Evolutionary conservation across 1,140 invertebrate genomes (phyloP), one percentile per base, ranked within the genome.

Genomic region (Streblospio benedicti): DNA sequence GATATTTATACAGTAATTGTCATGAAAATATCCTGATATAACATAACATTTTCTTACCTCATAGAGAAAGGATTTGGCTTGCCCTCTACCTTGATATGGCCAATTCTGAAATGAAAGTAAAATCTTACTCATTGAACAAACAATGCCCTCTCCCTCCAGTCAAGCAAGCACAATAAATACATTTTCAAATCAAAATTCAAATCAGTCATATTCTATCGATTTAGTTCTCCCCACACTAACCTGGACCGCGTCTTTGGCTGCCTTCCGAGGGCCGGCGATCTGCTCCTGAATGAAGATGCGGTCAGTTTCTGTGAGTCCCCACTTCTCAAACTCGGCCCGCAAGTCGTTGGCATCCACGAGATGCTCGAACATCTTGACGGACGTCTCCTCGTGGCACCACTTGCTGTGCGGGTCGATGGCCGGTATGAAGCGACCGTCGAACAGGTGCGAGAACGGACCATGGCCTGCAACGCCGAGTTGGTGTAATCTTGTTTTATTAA

Each of bases 381-480:
- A 81, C 6, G 67, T 67, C 20, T 74, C 55, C 71, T 83, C 81
- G 72, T 83, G 81, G 80, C 82, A 44, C 32, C 78, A 80, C 5
- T 64, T 52, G 2, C 41, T 28, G 20, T 28, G 56, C 49, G 64
- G 66, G 23, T 53, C 38, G 50, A 65, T 59, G 59, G 43, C 51
- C 35, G 23, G 38, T 12, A 60, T 54, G 47, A 54, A 68, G 16
- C 55, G 33, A 38, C 32, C 41, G 32, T 86, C 85, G 81, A 83
- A 86, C 0, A 75, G 63, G 69, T 86, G 85, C 25, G 82, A 84
- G 69, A 84, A 84, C 2, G 85, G 85, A 2, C 85, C 85, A 71
- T 86, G 85, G 9, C 73, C 71, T 60, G 47, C 52, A 53, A 52
- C 16, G n/a, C 9, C 25, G 12, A 35, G 12, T 47, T 44, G 6